Base-by-base conservation (phyloP, 1,140 invertebrate genomes). In the Drosophila kepulauana region DNA sequence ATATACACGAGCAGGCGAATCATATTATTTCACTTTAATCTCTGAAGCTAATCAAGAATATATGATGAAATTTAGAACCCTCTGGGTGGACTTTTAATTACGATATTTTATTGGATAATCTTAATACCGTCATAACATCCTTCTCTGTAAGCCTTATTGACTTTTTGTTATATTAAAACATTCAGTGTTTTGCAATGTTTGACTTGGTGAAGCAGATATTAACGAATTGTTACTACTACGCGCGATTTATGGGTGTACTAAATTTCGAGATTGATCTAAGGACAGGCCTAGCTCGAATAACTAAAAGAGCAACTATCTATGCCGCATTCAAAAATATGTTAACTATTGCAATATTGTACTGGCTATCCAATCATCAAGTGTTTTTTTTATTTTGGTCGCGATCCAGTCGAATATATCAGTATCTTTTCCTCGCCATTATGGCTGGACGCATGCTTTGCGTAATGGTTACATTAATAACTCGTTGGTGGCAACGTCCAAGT, bases 201-300 rank as follows among this genome's bases (percentile, higher is more conserved):
- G 46, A 86, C 51, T 15, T 64, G 10, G 79, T 72, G 11, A 51
- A 43, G 64, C 66, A 13, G 35, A 41, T 74, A n/a, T 15, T 86
- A 6, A 52, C 69, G 33, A 25, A 69, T 5, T 6, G 46, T 10
- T 86, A 86, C 5, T 35, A 25, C n/a, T 85, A 85, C 30, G 66
- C 49, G 1, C 66, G 70, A 3, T 5, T 63, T 1, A 56, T 59
- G 0, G 82, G 82, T 6, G 35, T 75, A 2, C 13, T 81, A 0
- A 85, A 81, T 61, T 86, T 86, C 43, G 59, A 78, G 33, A 45
- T 85, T 7, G 67, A 85, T 16, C n/a, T 75, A 1, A 20, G 11
- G n/a, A 72, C 78, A n/a, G 75, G 70, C 1, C 28, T 62, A 10
- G 38, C 78, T 2, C 66, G 56, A 0, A 4, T 43, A 8, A 86